Evolutionary conservation across 2,113 vertebrate genomes (phyloP), one percentile per base, ranked within the genome.

Genomic region (Salvator merianae): DNA sequence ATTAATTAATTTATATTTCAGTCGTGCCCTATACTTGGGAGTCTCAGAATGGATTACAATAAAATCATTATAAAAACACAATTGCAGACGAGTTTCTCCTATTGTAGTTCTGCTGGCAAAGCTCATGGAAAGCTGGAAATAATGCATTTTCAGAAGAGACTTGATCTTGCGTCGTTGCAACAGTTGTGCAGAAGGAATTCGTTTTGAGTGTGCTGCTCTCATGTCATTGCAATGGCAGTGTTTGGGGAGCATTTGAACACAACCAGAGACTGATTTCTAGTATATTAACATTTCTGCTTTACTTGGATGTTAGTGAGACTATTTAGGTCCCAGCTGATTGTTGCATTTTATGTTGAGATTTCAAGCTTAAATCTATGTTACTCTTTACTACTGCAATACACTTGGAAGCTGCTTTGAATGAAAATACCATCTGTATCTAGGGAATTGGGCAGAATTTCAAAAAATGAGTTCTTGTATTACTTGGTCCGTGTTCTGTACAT

Each of bases 401-500:
- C 2, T 34, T 84, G 72, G 82, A 82, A 38, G 1, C 10, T 77
- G 85, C 7, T 87, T 88, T 87, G 36, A 43, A 84, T 91, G 89
- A 88, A 79, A 70, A 83, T 69, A 34, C 14, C 30, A 83, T 71
- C 80, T 90, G 13, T 84, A 14, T 89, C 91, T 85, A 87, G 50
- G 84, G 68, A 62, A 65, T 28, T 1, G 2, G 85, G 13, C 53
- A 86, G 63, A 91, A 87, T 16, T 69, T 34, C n/a, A 69, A 70
- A 32, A 36, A 55, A 69, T 22, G 83, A 50, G 63, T 81, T 91
- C 79, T 77, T 88, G 63, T 84, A 38, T 92, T 92, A 85, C 16
- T 38, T 80, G 55, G 82, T 92, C 79, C 84, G 4, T 90, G 84
- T 89, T 90, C 90, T 85, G 72, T 93, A 22, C 83, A 10, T 92